These are phyloP conservation scores for Fukomys damarensis DNA, from an alignment of 2,113 vertebrate species.

Conservation along the genomic window DNA sequence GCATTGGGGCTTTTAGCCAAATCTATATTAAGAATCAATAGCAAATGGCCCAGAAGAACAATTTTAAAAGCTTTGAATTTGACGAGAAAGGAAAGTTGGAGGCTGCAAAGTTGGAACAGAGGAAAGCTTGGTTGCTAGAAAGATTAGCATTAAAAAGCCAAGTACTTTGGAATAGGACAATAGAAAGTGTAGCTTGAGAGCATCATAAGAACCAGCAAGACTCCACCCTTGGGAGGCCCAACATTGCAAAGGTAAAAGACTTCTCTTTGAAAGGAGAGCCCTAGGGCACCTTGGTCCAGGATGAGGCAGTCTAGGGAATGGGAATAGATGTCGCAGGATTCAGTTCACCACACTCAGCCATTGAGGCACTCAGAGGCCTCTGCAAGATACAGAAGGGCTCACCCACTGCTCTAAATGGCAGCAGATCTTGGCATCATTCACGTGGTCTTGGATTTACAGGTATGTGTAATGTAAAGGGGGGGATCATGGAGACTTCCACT, in stretches of 20 bases:
- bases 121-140: not conserved
- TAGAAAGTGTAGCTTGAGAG: not conserved
- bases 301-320: not conserved
- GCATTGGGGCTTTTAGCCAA: not conserved
- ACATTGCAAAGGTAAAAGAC: not conserved
- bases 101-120: not conserved
- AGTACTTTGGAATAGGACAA: not conserved
- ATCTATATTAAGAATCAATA: not conserved
- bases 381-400: not conserved
- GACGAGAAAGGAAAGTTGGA: not conserved
- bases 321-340: not conserved
- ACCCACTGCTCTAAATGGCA: not conserved
- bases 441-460: not conserved
- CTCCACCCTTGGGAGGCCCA: not conserved
- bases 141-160: not conserved
- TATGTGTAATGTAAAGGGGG: not conserved
- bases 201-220: not conserved
- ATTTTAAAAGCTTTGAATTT: not conserved
- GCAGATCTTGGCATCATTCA: not conserved
- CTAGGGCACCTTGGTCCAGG: not conserved
- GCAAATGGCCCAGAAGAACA: not conserved
- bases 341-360: not conserved
- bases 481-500: not conserved
- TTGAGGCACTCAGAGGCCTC: not conserved
- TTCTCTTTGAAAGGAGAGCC: not conserved